Evolutionary conservation across 1,140 invertebrate genomes (phyloP).

Genomic region (Calycopis cecrops): DNA sequence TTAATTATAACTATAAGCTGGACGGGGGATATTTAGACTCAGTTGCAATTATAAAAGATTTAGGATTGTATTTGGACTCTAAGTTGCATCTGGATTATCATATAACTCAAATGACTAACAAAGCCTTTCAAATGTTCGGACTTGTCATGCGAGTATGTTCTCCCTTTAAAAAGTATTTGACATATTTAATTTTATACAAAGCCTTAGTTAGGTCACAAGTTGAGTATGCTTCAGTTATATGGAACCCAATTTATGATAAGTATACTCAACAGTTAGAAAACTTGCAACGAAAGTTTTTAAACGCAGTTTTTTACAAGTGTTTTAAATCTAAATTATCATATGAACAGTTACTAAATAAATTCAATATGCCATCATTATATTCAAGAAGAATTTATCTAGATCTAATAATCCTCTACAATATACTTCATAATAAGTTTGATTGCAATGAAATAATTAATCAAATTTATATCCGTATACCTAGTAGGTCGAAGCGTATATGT

Average conservation of each 20-base stretch:
- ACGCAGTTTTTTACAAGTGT: slow-evolving; percentile 19
- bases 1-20: slow-evolving; percentile 20
- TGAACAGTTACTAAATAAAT: background rate
- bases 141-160: slow-evolving; percentile 24
- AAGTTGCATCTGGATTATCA: slow-evolving; percentile 25
- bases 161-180: slow-evolving; percentile 23
- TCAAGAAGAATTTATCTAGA: slow-evolving; percentile 9
- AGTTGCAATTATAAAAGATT: slow-evolving; percentile 21
- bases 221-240: slow-evolving; percentile 28
- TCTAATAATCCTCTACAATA: slow-evolving; percentile 13
- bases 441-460: slow-evolving; percentile 11
- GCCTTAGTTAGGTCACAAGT: slow-evolving; percentile 18
- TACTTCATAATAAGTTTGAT: slow-evolving; percentile 12
- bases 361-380: background rate
- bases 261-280: slow-evolving; percentile 22
- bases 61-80: slow-evolving; percentile 26
- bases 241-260: slow-evolving; percentile 28
- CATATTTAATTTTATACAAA: slow-evolving; percentile 4
- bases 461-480: slow-evolving; percentile 5
- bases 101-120: slow-evolving; percentile 23
- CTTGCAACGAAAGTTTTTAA: slow-evolving; percentile 22
- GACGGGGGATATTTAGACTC: background rate
- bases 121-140: slow-evolving; percentile 27
- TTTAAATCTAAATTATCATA: slow-evolving; percentile 9
- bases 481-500: background rate